Conservation (phyloP, 2,797 vertebrate species). For the Schizopygopsis malacanthus region DNA sequence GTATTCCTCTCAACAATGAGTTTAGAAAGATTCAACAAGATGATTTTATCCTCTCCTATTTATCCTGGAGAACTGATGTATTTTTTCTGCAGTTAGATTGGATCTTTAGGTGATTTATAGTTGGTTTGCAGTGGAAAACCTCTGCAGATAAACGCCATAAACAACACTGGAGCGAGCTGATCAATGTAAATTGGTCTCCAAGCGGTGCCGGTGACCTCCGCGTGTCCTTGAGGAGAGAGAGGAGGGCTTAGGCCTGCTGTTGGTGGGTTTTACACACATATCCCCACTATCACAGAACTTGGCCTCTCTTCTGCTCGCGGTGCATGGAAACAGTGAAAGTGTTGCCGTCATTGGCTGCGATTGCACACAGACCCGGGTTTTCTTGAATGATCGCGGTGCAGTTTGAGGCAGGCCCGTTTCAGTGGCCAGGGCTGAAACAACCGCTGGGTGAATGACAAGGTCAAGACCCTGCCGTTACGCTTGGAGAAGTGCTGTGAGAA, state of each 20-base stretch:
- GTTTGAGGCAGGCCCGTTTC: neutral
- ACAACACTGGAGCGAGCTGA: constrained; percentile 65
- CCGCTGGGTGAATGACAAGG: constrained; percentile 28
- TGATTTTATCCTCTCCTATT: constrained; percentile 51
- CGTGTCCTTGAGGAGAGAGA: constrained; percentile 66
- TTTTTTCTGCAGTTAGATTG: constrained; percentile 62
- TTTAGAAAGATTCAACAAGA: constrained; percentile 27
- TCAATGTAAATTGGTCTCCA: constrained; percentile 74
- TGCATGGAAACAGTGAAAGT: neutral
- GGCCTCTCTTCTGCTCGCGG: constrained; percentile 14
- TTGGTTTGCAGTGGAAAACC: constrained; percentile 61
- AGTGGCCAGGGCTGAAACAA: neutral
- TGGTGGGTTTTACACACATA: constrained; percentile 33
- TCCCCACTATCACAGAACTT: constrained; percentile 33
- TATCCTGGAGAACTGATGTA: constrained; percentile 44
- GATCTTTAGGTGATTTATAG: constrained; percentile 71
- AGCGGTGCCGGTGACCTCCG: constrained; percentile 73
- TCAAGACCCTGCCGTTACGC: neutral
- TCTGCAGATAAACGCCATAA: constrained; percentile 65
- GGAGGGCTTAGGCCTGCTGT: constrained; percentile 40
- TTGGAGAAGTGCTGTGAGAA: constrained; percentile 13
- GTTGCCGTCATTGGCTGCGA: neutral
- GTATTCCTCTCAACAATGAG: neutral
- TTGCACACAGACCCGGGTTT: constrained; percentile 3
- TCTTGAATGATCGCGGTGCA: neutral